Percentiles rank a stretch among this genome's conserved stretches.
These are phyloP conservation scores for Conus canariensis DNA, from an alignment of 2,888 invertebrate species.

Conservation along the genomic window DNA sequence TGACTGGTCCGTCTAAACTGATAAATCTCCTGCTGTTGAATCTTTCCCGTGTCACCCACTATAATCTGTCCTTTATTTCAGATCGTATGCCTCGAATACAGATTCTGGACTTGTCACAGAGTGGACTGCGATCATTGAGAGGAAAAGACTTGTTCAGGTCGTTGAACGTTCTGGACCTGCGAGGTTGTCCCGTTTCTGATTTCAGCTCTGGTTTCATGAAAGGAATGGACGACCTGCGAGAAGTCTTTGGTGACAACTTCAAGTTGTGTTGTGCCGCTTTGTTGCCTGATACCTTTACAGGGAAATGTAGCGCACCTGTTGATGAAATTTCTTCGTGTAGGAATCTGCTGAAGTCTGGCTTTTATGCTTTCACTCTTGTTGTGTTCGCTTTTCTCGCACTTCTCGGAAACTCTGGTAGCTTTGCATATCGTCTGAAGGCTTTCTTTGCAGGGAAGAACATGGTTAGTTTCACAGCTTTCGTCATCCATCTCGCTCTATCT, in stretches of 20 bases:
- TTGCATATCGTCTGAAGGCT: slow-evolving; percentile 14
- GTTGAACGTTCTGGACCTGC: background rate
- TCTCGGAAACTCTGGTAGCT: slow-evolving; percentile 15
- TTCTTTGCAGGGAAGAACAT: background rate
- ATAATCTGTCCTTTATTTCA: background rate
- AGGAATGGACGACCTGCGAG: background rate
- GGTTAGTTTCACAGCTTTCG: background rate
- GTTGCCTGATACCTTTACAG: background rate
- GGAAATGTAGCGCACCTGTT: background rate
- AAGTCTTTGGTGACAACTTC: background rate
- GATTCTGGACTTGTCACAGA: background rate
- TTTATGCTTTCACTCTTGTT: background rate
- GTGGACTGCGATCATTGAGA: background rate
- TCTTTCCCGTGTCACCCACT: background rate
- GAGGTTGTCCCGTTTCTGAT: slow-evolving; percentile 8
- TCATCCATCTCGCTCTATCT: background rate
- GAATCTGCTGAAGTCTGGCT: background rate
- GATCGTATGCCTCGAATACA: background rate
- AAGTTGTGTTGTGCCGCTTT: background rate
- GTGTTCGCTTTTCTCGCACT: background rate
- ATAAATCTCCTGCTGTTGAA: background rate
- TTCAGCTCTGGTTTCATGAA: slow-evolving; percentile 10
- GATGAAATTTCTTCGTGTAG: slow-evolving; percentile 15
- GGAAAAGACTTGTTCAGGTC: background rate
- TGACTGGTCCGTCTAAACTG: background rate